Evolutionary conservation across 2,797 vertebrate species (phyloP), one percentile per base, ranked within the genome.

Genomic region (Siniperca obscura): DNA sequence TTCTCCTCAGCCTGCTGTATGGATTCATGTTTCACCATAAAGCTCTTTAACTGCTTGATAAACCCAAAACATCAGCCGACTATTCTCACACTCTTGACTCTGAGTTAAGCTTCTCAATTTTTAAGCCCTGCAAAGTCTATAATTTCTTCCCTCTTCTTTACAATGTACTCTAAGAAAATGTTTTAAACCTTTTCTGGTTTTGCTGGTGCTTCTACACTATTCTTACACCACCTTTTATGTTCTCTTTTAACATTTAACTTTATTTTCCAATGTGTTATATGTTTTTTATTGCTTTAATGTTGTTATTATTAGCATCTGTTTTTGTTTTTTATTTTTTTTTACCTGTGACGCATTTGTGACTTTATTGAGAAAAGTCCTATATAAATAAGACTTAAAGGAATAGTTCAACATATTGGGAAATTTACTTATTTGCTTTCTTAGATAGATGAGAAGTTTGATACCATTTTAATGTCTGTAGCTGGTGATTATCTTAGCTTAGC

Each of bases 401-500:
- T 55, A n/a, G 22, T n/a, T n/a, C 10, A 5, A n/a, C 52, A 55
- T 55, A 10, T 12, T 55, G 4, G 1, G 22, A 55, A 25, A n/a
- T n/a, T 22, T 9, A 22, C 19, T 11, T 21, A 50, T 55, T 55
- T 25, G 22, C 9, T 53, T 53, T 53, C 50, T 53, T 22, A 25
- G 22, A 13, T 25, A 55, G 11, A 52, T 34, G 30, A 36, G 8
- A 67, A 50, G 65, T 22, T 52, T 3, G 2, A 48, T 7, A 48
- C 64, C 65, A 50, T 12, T 22, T 67, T 36, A 19, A 68, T 52
- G 30, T 56, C 36, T 42, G 38, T n/a, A 40, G 19, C 56, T 16
- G 46, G 12, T 22, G 8, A 46, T 34, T 34, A 57, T 34, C 50
- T 53, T 69, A 69, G 67, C 67, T 70, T 70, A 70, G 38, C 53